Base-by-base conservation (phyloP, 2,888 invertebrate genomes). In the Drosophila ochracea region DNA sequence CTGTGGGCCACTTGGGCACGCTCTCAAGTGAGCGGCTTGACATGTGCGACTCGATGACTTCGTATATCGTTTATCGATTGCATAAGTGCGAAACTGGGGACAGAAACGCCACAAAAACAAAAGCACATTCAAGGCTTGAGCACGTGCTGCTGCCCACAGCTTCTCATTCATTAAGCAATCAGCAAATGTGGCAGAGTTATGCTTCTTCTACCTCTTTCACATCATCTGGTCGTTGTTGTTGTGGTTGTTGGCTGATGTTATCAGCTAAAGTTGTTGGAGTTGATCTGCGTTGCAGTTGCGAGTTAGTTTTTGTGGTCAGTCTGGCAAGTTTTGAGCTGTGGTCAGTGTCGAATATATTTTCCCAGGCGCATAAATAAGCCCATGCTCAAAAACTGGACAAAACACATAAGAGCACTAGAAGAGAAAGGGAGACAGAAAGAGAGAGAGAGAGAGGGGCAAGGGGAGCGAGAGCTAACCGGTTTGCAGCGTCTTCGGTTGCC, bases 311-410 rank as follows among this genome's bases (percentile, higher is more conserved):
- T 58, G 78, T 57, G 78, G 78, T 78, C 81, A 80, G 72, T 64
- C 75, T 65, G 74, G 65, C 61, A 54, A 69, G 49, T 65, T 68
- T 72, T 63, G 63, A 60, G 55, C 61, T 89, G 90, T 66, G 89
- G 84, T 84, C 90, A 83, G 75, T 59, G 33, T 31, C 61, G 83
- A 81, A 82, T 88, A 70, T 74, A 86, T 83, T 88, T 88, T 88
- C 87, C 87, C 87, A 88, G 91, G 87, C 87, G 84, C 91, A 90
- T 88, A 90, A 88, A 89, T 88, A 89, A 86, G 71, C 68, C 68
- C 41, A 61, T 61, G 75, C 75, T 63, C 62, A 62, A 50, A 63
- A 57, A 72, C 84, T 84, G 84, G 75, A 80, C 83, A 75, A 30
- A 19, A 35, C 33, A 35, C 7, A 35, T 7, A 37, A 35, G 28